Conservation (phyloP, 1,140 invertebrate species). For the Orchestia grillus region DNA sequence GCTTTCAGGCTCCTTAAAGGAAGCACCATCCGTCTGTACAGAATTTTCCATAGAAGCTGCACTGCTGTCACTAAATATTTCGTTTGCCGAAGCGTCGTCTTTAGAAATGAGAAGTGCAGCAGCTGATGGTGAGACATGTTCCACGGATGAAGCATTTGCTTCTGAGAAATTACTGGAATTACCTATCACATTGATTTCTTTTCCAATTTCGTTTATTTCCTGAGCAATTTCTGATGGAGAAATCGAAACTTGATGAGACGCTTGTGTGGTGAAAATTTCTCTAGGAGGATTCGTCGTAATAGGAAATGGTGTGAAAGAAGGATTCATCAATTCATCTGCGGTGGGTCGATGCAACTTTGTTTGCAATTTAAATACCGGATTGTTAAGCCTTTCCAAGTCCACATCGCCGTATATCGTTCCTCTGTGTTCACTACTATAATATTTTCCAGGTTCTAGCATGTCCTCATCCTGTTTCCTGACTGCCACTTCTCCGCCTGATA, state of each 20-base stretch:
- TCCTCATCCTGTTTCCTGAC: constrained; percentile 55
- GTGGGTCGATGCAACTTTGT: constrained; percentile 57
- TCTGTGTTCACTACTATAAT: constrained; percentile 60
- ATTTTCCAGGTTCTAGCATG: constrained; percentile 63
- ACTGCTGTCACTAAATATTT: background rate
- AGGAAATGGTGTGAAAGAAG: constrained; percentile 66
- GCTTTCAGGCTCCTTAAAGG: constrained; percentile 56
- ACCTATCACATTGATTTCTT: background rate
- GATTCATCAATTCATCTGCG: constrained; percentile 60
- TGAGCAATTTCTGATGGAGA: background rate
- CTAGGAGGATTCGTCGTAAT: constrained; percentile 66
- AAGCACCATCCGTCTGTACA: background rate
- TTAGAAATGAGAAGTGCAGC: background rate
- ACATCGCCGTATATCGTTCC: constrained; percentile 57
- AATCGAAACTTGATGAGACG: background rate
- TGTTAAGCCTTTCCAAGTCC: constrained; percentile 58
- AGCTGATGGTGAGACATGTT: background rate
- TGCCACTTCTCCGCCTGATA: constrained; percentile 57
- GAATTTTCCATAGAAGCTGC: background rate
- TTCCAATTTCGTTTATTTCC: background rate
- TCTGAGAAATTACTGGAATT: background rate
- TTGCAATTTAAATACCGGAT: constrained; percentile 63
- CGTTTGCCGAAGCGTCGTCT: background rate
- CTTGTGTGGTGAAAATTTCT: constrained; percentile 10
- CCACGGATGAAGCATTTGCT: background rate